These are phyloP conservation scores for Sebastes aleutianus DNA, from an alignment of 2,797 vertebrate genomes.

Conservation along the genomic window DNA sequence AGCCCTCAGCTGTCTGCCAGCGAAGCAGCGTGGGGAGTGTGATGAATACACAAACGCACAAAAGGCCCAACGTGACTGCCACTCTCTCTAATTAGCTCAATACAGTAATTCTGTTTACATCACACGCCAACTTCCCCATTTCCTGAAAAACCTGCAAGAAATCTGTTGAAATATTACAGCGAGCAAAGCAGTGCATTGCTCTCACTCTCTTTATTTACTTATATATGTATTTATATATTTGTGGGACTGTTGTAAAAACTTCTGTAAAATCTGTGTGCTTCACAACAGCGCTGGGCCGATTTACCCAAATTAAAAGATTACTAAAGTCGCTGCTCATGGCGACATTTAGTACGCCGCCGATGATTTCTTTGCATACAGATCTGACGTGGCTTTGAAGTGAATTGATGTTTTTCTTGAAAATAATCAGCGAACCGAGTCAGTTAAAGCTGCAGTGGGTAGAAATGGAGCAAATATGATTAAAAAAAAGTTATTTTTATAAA, in stretches of 20 bases:
- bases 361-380: conserved; percentile 64
- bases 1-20: conserved; percentile 50
- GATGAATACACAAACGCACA: conserved; percentile 54
- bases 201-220: conserved; percentile 5
- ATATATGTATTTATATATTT: conserved; percentile 28
- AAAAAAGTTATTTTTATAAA: too few species aligned
- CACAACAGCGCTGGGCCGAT: conserved; percentile 13
- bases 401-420: conserved; percentile 43
- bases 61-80: conserved; percentile 43
- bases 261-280: not conserved
- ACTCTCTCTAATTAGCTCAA: conserved; percentile 64
- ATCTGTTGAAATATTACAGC: conserved; percentile 20
- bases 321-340: conserved; percentile 33
- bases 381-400: conserved; percentile 59
- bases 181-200: not conserved
- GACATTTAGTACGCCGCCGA: conserved; percentile 56
- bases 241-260: not conserved
- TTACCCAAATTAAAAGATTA: conserved; percentile 61
- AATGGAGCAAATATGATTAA: too few species aligned
- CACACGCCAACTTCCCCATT: conserved; percentile 20
- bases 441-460: too few species aligned
- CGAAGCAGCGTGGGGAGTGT: conserved; percentile 27
- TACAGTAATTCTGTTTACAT: conserved; percentile 48
- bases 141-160: conserved; percentile 12
- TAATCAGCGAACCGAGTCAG: conserved; percentile 39